These are phyloP conservation scores for Chondrilla cf. caribensis DNA, from an alignment of 37 sponge, comb jelly and placozoan genomes.

Conservation along the genomic window DNA sequence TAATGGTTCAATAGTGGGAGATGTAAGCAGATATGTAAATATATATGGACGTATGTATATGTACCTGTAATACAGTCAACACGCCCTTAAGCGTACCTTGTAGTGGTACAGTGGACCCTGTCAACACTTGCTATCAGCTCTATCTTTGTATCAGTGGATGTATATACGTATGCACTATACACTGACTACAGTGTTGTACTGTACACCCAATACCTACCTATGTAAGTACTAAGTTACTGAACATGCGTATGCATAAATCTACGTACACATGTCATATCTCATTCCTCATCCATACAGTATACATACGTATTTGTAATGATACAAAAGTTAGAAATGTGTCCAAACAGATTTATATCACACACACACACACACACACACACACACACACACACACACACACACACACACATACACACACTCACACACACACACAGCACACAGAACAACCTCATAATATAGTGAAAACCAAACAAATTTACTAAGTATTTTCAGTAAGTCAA, in stretches of 20 bases:
- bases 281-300: neutral
- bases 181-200: no score
- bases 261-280: neutral
- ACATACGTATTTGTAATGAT: conserved; percentile 13
- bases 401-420: conserved; percentile 31
- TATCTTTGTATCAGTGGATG: no score
- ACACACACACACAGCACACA: conserved; percentile 10
- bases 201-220: neutral
- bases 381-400: conserved; percentile 35
- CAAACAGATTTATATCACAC: conserved; percentile 12
- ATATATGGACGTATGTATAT: no score
- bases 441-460: neutral
- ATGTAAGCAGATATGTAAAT: no score
- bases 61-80: no score
- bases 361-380: conserved; percentile 41
- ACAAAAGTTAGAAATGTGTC: conserved; percentile 1
- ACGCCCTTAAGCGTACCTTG: no score
- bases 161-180: no score
- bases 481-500: neutral
- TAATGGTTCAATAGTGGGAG: no score
- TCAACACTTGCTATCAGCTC: no score
- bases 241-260: neutral
- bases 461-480: neutral
- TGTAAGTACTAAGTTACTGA: neutral
- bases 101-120: no score